phyloP scores from a whole-genome alignment of 2,113 vertebrate genomes.

The Oncorhynchus kisutch region DNA sequence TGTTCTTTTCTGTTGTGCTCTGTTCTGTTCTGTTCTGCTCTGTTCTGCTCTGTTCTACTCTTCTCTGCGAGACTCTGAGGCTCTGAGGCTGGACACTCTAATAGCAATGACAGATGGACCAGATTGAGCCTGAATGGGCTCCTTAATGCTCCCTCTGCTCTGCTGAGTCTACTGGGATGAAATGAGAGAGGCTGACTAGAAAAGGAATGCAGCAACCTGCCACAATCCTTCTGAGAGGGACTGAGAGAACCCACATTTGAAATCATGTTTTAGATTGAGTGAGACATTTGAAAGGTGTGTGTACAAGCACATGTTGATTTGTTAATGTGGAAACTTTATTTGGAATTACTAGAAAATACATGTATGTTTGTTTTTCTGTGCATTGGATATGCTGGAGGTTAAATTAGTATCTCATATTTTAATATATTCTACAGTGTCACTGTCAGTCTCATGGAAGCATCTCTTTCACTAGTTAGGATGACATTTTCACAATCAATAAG shows the following conservation, averaged over 20 bases:
- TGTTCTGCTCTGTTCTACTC: neutral
- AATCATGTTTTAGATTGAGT: neutral
- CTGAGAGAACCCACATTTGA: slow-evolving; percentile 5
- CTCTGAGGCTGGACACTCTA: slow-evolving; percentile 68
- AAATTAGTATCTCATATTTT: neutral
- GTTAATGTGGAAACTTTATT: too few relatives aligned
- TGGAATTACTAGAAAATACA: too few relatives aligned
- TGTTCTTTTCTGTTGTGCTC: neutral
- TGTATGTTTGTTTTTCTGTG: too few relatives aligned
- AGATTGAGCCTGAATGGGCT: slow-evolving; percentile 72
- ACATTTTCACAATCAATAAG: neutral
- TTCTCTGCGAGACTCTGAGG: slow-evolving; percentile 27
- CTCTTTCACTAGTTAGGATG: neutral
- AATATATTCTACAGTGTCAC: neutral
- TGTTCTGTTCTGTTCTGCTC: neutral
- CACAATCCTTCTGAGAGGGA: slow-evolving; percentile 12
- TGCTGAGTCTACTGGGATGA: slow-evolving; percentile 27
- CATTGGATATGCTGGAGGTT: too few relatives aligned
- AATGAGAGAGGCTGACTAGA: slow-evolving; percentile 13
- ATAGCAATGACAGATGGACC: slow-evolving; percentile 76
- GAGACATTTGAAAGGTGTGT: neutral
- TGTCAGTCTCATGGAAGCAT: neutral
- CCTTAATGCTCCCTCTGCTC: slow-evolving; percentile 62
- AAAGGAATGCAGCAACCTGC: slow-evolving; percentile 3
- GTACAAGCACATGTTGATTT: too few relatives aligned